Evolutionary conservation across 2,113 vertebrate species (phyloP), one percentile per base, ranked within the genome.

Genomic region (Procavia capensis): DNA sequence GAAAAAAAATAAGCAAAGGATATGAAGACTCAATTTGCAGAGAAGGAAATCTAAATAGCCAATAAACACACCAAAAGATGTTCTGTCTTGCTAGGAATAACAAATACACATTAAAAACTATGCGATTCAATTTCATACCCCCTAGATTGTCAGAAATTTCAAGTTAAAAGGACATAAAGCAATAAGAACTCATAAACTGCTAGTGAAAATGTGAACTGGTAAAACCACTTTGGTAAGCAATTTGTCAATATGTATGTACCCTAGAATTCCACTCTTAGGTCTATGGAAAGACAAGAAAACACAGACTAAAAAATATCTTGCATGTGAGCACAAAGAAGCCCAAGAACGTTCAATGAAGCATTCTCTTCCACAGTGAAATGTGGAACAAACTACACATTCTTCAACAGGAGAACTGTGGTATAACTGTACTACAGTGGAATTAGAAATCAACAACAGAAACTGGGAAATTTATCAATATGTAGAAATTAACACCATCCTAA

Each of bases 1-100:
- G n/a, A n/a, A 64, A 85, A 92, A 90, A 88, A 50, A 50, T 17
- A 63, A 59, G 34, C n/a, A 68, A 94, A 88, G 63, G 39, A 72
- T 72, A 83, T 9, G 34, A 20, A 87, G 2, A 84, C 11, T 57
- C 34, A 82, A 50, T 88, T 84, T 78, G 88, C 64, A 88, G 63
- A 74, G 24, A 29, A 90, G 19, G 72, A 84, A 88, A 88, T 85
- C 13, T 36, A 47, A 36, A 75, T 6, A 57, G 43, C 16, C 68
- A 87, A 78, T 72, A 86, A 54, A 68, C 34, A 66, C 11, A 68
- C 34, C 9, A 88, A 81, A 41, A 50, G 76, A 36, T 47, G 27
- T 66, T 66, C 76, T 34, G 80, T 41, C 75, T 79, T 31, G 76
- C 16, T 29, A 50, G 54, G 22, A 79, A 85, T 13, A 68, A 36